phyloP scores from a whole-genome alignment of 2,888 invertebrate species.

The Dinocampus coccinellae region DNA sequence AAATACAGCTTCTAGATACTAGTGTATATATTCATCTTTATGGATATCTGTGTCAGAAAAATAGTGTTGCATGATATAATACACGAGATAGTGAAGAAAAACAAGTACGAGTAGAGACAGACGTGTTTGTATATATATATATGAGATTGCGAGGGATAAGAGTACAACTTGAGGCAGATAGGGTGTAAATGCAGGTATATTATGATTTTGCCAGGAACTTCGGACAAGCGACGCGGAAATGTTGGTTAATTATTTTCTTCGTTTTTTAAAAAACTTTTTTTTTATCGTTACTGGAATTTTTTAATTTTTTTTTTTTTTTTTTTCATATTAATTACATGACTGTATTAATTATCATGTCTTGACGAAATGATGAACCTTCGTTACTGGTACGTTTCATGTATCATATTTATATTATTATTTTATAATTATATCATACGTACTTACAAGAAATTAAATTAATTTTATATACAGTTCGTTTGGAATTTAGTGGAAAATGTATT shows the following conservation, averaged over 20 bases:
- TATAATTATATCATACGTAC: neutral
- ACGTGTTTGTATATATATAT: neutral
- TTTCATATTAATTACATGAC: neutral
- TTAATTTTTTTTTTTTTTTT: neutral
- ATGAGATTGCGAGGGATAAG: neutral
- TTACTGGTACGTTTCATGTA: neutral
- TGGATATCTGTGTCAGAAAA: constrained; percentile 9
- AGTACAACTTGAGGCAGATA: neutral
- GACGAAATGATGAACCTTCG: neutral
- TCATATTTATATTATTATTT: neutral
- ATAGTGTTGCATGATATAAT: neutral
- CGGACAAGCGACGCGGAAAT: constrained; percentile 2
- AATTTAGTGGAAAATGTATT: neutral
- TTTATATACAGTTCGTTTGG: neutral
- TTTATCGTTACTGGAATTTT: neutral
- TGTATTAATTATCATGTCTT: constrained; percentile 4
- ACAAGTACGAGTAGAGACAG: constrained; percentile 22
- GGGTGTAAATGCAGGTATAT: neutral
- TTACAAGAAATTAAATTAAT: neutral
- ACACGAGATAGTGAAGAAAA: neutral
- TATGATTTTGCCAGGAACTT: neutral
- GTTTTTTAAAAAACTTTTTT: neutral
- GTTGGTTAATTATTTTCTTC: constrained; percentile 5
- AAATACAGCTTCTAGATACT: constrained; percentile 25
- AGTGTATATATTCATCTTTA: neutral